These are phyloP conservation scores for Entosphenus tridentatus DNA, from an alignment of 2,113 vertebrate genomes.

Conservation along the genomic window DNA sequence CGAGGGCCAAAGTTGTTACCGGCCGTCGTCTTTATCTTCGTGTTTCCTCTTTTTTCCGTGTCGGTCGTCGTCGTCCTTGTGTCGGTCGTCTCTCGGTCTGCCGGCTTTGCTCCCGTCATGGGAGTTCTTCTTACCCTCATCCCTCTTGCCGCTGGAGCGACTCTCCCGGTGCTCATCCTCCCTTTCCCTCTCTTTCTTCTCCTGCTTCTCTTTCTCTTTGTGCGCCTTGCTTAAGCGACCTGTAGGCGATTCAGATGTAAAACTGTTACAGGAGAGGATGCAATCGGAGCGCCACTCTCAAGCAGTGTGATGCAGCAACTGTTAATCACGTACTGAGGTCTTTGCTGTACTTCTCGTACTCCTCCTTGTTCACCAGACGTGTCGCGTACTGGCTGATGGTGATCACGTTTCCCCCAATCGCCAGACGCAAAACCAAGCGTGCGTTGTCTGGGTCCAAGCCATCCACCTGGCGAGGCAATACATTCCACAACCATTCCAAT, in stretches of 20 bases:
- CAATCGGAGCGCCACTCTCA: too few relatives aligned
- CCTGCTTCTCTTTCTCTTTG: neutral
- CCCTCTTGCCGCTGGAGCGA: neutral
- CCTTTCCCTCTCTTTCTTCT: neutral
- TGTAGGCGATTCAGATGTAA: too few relatives aligned
- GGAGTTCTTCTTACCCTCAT: neutral
- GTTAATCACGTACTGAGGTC: conserved; percentile 32
- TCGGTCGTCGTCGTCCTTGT: neutral
- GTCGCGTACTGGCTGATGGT: conserved; percentile 44
- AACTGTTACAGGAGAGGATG: too few relatives aligned
- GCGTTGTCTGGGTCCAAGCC: conserved; percentile 58
- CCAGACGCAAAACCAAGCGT: conserved; percentile 43
- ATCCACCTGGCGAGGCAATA: conserved; percentile 29
- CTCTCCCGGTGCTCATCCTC: neutral
- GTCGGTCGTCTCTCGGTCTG: neutral
- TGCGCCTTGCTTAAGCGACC: neutral
- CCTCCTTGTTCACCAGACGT: conserved; percentile 29
- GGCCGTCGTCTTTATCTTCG: neutral
- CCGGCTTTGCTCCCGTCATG: neutral
- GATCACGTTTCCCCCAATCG: conserved; percentile 27
- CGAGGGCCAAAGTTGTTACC: too few relatives aligned
- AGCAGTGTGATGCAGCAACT: too few relatives aligned
- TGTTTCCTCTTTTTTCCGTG: conserved; percentile 4
- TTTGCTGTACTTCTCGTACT: conserved; percentile 37
- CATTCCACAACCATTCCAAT: too few relatives aligned